Evolutionary conservation across 2,888 invertebrate species (phyloP).

Genomic region (Anthrax anthrax): DNA sequence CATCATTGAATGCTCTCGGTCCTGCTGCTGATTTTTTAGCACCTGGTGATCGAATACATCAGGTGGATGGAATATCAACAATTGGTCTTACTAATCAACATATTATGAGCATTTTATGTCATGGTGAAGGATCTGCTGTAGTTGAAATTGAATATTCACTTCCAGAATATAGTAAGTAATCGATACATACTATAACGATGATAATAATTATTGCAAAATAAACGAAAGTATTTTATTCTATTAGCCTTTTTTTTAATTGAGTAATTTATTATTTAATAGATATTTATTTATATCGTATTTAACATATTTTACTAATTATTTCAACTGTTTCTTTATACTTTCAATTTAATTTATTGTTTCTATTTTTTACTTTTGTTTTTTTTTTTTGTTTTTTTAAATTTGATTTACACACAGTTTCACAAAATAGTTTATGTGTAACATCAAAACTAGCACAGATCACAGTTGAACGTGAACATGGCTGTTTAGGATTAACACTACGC

Average conservation of each 20-base stretch:
- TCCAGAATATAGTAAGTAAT: slow-evolving; percentile 58
- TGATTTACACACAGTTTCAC: slow-evolving; percentile 38
- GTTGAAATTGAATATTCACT: slow-evolving; percentile 73
- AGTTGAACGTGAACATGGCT: slow-evolving; percentile 64
- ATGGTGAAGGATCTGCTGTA: slow-evolving; percentile 58
- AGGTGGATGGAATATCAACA: slow-evolving; percentile 69
- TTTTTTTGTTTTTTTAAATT: not conserved
- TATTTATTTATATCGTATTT: too few species aligned
- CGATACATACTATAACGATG: not conserved
- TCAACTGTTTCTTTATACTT: too few species aligned
- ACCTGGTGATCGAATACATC: slow-evolving; percentile 65
- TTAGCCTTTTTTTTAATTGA: too few species aligned
- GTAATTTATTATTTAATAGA: too few species aligned
- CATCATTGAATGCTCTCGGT: slow-evolving; percentile 31
- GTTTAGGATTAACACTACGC: slow-evolving; percentile 76
- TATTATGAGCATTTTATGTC: slow-evolving; percentile 54
- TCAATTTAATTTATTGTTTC: too few species aligned
- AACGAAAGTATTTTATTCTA: too few species aligned
- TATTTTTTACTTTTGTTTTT: not conserved
- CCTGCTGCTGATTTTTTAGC: slow-evolving; percentile 56
- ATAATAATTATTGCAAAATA: too few species aligned
- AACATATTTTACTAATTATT: too few species aligned
- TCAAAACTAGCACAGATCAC: slow-evolving; percentile 66
- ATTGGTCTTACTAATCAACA: slow-evolving; percentile 62
- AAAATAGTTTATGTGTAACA: slow-evolving; percentile 58